These are phyloP conservation scores for Loripinus fragilis DNA, from an alignment of 2,888 invertebrate genomes.

Conservation along the genomic window DNA sequence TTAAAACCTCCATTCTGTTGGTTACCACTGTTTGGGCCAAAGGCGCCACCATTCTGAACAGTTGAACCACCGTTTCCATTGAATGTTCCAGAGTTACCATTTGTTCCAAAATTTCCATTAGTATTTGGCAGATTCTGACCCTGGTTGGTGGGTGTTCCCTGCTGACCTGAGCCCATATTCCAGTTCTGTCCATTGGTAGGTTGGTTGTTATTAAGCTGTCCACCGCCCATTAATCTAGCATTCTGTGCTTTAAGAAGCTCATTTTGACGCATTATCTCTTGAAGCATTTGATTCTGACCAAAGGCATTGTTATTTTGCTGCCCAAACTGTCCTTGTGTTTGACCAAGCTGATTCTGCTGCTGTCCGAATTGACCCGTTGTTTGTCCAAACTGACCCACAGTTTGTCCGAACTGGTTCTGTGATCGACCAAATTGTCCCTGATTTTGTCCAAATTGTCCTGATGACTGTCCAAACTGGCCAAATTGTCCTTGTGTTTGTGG, in stretches of 20 bases:
- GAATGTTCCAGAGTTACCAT: neutral
- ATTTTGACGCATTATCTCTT: conserved; percentile 49
- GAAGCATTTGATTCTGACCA: conserved; percentile 32
- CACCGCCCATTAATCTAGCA: conserved; percentile 1
- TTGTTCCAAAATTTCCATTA: neutral
- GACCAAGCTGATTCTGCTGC: conserved; percentile 15
- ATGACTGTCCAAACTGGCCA: neutral
- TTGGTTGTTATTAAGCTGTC: neutral
- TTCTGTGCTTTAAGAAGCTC: conserved; percentile 51
- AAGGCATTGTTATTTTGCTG: conserved; percentile 24
- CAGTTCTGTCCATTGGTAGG: neutral
- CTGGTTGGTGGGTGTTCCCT: neutral
- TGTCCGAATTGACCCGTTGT: neutral
- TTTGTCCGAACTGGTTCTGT: conserved; percentile 11
- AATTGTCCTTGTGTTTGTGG: neutral
- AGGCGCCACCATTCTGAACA: neutral
- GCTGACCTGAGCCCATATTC: neutral
- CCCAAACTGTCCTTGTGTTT: neutral
- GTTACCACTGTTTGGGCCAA: neutral
- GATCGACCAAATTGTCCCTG: conserved; percentile 25
- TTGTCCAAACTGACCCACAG: conserved; percentile 16
- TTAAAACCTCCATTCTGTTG: neutral
- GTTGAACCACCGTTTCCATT: neutral
- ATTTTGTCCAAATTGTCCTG: neutral
- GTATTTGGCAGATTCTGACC: neutral